phyloP scores from a whole-genome alignment of 1,140 invertebrate genomes.

The Conopomorpha cramerella region DNA sequence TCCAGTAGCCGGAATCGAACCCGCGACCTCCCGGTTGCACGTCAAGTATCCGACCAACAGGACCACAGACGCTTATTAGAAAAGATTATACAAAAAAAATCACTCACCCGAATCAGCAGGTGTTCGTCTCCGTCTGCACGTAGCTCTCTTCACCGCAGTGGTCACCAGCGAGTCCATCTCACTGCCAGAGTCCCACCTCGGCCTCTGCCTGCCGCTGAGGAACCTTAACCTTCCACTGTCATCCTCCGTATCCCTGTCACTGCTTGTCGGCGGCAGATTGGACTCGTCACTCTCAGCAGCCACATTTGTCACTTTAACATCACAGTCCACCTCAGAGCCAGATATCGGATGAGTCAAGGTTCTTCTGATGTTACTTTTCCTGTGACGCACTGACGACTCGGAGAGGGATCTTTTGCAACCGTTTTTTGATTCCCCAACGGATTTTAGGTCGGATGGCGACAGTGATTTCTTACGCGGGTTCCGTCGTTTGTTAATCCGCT shows the following conservation, averaged over 20 bases:
- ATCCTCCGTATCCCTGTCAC: constrained; percentile 47
- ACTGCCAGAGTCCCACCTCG: constrained; percentile 47
- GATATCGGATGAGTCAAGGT: constrained; percentile 53
- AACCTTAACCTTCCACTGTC: too few species aligned
- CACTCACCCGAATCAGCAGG: constrained; percentile 45
- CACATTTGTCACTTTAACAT: constrained; percentile 24
- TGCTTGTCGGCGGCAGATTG: constrained; percentile 43
- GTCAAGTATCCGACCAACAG: too few species aligned
- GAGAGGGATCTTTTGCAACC: constrained; percentile 47
- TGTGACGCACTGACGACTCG: constrained; percentile 52
- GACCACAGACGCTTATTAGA: too few species aligned
- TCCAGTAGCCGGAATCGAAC: too few species aligned
- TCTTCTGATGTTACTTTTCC: constrained; percentile 50
- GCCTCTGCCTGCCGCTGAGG: constrained; percentile 27
- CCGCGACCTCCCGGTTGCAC: too few species aligned
- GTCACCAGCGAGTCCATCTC: constrained; percentile 55
- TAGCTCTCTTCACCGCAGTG: constrained; percentile 43
- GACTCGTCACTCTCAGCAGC: constrained; percentile 42
- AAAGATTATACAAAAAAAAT: too few species aligned
- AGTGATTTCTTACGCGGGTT: constrained; percentile 58
- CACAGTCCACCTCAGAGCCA: constrained; percentile 29
- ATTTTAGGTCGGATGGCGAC: constrained; percentile 54
- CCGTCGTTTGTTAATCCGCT: constrained; percentile 48
- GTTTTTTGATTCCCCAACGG: constrained; percentile 29
- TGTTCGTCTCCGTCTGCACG: constrained; percentile 41